Evolutionary conservation across 2,113 vertebrate species (phyloP).

Genomic region (Ciconia boyciana): DNA sequence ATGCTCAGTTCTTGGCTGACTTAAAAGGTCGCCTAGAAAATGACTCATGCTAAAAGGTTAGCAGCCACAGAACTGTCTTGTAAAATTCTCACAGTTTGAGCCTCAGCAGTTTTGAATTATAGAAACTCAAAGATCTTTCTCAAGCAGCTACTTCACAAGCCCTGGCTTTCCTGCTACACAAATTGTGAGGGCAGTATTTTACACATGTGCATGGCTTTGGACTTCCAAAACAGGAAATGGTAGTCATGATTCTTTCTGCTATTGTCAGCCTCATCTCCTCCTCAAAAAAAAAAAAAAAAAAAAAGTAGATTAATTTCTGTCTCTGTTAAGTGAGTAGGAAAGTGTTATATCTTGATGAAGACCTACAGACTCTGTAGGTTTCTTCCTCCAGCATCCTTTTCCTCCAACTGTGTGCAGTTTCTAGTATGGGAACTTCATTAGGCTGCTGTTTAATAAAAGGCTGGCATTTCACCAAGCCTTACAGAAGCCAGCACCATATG

Average conservation of each 20-base stretch:
- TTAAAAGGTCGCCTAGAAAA: conserved; percentile 32
- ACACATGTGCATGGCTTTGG: background rate
- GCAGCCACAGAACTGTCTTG: background rate
- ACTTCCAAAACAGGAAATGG: background rate
- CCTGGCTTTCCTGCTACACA: background rate
- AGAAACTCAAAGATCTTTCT: background rate
- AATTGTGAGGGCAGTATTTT: background rate
- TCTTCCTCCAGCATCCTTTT: background rate
- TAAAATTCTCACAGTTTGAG: background rate
- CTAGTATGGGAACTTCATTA: background rate
- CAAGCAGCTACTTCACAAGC: background rate
- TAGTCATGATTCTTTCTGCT: background rate
- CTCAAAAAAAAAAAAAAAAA: background rate
- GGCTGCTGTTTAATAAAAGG: background rate
- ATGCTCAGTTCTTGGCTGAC: conserved; percentile 45
- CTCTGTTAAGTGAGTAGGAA: background rate
- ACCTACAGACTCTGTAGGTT: background rate
- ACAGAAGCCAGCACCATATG: background rate
- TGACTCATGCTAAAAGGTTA: conserved; percentile 40
- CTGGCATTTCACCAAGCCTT: background rate
- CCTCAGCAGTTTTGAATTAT: background rate
- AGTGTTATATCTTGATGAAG: background rate
- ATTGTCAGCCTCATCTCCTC: background rate
- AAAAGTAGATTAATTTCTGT: background rate
- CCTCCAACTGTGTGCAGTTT: background rate